Conservation (phyloP, 1,140 invertebrate species). For the Aphelenchoides besseyi region DNA sequence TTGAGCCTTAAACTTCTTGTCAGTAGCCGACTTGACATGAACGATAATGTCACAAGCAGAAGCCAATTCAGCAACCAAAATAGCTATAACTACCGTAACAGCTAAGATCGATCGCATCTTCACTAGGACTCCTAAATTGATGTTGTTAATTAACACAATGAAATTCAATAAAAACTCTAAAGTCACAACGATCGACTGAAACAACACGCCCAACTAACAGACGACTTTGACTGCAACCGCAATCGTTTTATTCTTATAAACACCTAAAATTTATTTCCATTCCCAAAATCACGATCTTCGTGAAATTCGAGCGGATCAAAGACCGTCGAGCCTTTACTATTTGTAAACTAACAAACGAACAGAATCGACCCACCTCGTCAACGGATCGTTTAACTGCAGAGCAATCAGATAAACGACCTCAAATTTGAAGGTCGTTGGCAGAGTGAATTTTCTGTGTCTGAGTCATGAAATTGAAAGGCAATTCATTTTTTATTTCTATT, state of each 20-base stretch:
- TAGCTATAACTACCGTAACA: constrained; percentile 27
- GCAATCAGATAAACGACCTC: not conserved
- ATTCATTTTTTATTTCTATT: not conserved
- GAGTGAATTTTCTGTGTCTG: not conserved
- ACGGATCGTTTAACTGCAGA: not conserved
- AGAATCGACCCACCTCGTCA: not conserved
- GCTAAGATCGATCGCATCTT: constrained; percentile 5
- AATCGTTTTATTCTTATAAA: no score
- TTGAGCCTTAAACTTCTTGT: constrained; percentile 55
- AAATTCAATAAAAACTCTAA: no score
- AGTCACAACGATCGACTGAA: not conserved
- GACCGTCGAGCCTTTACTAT: no score
- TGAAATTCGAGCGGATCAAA: no score
- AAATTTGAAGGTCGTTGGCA: not conserved
- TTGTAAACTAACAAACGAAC: no score
- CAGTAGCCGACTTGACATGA: constrained; percentile 54
- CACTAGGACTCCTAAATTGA: no score
- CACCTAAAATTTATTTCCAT: no score
- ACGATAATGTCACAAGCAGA: constrained; percentile 59
- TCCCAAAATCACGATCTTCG: no score
- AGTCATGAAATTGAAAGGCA: not conserved
- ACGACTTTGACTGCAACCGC: not conserved
- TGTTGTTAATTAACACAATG: no score
- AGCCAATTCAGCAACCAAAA: constrained; percentile 16
- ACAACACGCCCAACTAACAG: not conserved